A percentile compares a stretch with the other conserved stretches of the same genome.
Evolutionary conservation across 35 echinoderm and acorn worm genomes (phyloP).

Genomic region (Apostichopus californicus): DNA sequence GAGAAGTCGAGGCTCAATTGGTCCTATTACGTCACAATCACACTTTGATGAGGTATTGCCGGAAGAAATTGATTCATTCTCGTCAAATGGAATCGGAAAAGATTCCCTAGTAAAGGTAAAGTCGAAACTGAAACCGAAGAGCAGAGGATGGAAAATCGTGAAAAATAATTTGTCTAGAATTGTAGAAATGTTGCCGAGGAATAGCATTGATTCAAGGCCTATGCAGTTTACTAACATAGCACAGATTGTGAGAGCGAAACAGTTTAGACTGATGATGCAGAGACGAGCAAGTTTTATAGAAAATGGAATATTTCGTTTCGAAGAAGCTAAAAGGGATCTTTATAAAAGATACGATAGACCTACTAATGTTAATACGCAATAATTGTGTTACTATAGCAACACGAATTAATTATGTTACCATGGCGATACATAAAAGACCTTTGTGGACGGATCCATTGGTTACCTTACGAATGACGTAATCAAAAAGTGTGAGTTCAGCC

Average conservation of each 20-base stretch:
- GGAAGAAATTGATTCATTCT: neutral
- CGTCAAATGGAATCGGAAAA: neutral
- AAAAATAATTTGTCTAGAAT: constrained; percentile 62
- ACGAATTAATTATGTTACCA: too few species aligned
- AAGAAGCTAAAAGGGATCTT: constrained; percentile 85
- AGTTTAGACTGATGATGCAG: constrained; percentile 82
- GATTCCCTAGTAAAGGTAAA: neutral
- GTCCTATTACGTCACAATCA: neutral
- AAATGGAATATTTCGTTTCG: constrained; percentile 90
- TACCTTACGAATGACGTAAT: too few species aligned
- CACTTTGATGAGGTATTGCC: too few species aligned
- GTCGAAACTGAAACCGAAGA: neutral
- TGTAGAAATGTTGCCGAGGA: constrained; percentile 72
- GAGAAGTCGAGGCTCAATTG: neutral
- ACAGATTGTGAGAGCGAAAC: constrained; percentile 81
- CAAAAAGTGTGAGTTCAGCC: too few species aligned
- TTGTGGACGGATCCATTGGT: too few species aligned
- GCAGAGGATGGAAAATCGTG: constrained; percentile 77
- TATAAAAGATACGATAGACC: constrained; percentile 65
- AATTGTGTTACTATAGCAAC: neutral
- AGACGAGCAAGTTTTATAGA: constrained; percentile 82
- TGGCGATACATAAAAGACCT: too few species aligned
- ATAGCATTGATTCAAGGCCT: constrained; percentile 69
- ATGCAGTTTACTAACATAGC: constrained; percentile 66
- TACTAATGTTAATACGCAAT: neutral